Conservation (phyloP, 2,113 vertebrate species). For the Capra hircus region DNA sequence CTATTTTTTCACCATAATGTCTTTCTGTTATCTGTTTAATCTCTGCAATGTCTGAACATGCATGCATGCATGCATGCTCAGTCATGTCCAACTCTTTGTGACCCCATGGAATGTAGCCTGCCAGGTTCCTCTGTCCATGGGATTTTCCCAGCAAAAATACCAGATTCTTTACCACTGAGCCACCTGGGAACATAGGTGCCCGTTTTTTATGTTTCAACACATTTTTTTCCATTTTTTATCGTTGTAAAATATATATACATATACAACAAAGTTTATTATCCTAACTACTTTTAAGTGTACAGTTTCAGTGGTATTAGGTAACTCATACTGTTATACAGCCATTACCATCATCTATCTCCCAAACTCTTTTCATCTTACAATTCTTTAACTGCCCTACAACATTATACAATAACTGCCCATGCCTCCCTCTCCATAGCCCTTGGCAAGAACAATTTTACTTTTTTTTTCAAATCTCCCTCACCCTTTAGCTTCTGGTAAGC, state of each 20-base stretch:
- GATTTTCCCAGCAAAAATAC: background rate
- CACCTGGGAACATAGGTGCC: background rate
- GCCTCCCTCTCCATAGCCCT: background rate
- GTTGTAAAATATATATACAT: background rate
- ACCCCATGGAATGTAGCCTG: background rate
- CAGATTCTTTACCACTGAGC: background rate
- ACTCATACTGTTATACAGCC: background rate
- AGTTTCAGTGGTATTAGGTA: background rate
- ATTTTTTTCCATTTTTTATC: background rate
- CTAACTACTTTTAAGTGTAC: background rate
- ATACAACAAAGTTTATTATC: background rate
- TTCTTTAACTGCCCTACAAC: background rate
- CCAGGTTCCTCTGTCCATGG: background rate
- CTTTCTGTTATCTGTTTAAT: background rate
- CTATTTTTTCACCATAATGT: background rate
- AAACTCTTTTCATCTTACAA: background rate
- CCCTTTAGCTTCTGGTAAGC: background rate
- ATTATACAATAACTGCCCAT: background rate
- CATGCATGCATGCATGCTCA: background rate
- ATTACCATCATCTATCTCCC: background rate
- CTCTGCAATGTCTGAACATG: background rate
- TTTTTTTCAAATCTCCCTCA: background rate
- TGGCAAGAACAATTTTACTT: background rate
- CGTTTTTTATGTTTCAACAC: background rate
- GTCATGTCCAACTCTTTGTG: background rate